phyloP scores from a whole-genome alignment of 2,888 invertebrate species.

The Drosophila barbarae region DNA sequence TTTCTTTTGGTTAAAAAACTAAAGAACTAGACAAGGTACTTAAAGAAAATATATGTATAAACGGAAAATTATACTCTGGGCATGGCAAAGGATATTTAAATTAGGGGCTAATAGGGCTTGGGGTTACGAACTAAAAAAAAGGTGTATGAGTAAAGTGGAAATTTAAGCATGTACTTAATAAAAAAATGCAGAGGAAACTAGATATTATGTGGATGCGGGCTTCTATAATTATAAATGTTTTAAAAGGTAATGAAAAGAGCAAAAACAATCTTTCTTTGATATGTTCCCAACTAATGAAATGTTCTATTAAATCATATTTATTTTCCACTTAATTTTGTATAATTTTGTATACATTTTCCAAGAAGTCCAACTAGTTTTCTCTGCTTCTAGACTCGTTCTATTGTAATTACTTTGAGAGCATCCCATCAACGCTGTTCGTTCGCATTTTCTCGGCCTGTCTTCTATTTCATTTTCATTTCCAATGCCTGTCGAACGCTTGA shows the following conservation, averaged over 20 bases:
- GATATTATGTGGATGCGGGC: neutral
- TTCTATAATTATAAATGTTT: neutral
- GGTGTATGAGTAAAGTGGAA: constrained; percentile 1
- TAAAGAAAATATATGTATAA: neutral
- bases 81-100: constrained; percentile 8
- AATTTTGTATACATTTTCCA: neutral
- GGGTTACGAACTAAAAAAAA: neutral
- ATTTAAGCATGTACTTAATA: neutral
- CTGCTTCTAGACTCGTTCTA: constrained; percentile 3
- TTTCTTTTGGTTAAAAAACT: constrained; percentile 3
- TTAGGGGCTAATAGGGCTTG: constrained; percentile 7
- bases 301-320: neutral
- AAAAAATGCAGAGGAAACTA: neutral
- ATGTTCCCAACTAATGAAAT: neutral
- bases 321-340: neutral
- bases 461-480: constrained; percentile 66
- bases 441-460: constrained; percentile 17
- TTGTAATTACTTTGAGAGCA: constrained; percentile 25
- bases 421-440: constrained; percentile 39
- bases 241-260: neutral
- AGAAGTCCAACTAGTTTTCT: constrained; percentile 2
- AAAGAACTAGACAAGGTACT: neutral
- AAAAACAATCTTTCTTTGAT: neutral
- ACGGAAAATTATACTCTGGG: constrained; percentile 3
- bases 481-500: constrained; percentile 51